A percentile compares a stretch with the other conserved stretches of the same genome.
These are phyloP conservation scores for Uropetala carovei DNA, from an alignment of 2,888 invertebrate genomes.

Conservation along the genomic window DNA sequence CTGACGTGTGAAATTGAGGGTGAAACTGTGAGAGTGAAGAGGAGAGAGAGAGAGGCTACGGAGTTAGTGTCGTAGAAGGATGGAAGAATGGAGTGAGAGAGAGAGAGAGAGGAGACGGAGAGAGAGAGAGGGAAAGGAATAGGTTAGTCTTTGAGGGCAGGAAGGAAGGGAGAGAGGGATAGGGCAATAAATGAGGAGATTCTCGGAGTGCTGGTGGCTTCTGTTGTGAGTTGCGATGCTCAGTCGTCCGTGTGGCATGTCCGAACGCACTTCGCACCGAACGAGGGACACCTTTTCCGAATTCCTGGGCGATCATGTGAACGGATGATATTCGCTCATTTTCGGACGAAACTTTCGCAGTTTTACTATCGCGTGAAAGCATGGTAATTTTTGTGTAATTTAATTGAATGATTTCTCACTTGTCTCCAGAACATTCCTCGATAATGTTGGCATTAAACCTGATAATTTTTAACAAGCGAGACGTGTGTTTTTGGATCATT, in stretches of 20 bases:
- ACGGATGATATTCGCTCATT: no score
- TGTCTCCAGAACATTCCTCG: no score
- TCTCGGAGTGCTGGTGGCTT: constrained; percentile 27
- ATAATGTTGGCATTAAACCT: no score
- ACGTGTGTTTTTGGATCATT: no score
- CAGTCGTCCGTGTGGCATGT: background rate
- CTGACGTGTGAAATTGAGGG: constrained; percentile 57
- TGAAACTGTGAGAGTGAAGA: constrained; percentile 35
- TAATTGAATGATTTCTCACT: no score
- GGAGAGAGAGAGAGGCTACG: background rate
- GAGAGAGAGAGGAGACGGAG: background rate
- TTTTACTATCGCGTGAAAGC: no score
- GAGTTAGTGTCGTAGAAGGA: background rate
- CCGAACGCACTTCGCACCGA: background rate
- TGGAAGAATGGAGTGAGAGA: background rate
- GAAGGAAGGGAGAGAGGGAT: background rate
- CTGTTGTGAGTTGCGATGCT: constrained; percentile 18
- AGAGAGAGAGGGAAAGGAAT: background rate
- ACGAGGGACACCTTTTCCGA: background rate
- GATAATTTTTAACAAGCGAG: no score
- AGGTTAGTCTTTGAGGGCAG: background rate
- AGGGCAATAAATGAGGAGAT: background rate
- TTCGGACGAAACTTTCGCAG: no score
- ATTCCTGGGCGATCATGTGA: no score
- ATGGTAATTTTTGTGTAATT: no score